Base-by-base conservation (phyloP, 30 jellyfish, hydroid and myxozoan genomes). In the Sanderia malayensis region DNA sequence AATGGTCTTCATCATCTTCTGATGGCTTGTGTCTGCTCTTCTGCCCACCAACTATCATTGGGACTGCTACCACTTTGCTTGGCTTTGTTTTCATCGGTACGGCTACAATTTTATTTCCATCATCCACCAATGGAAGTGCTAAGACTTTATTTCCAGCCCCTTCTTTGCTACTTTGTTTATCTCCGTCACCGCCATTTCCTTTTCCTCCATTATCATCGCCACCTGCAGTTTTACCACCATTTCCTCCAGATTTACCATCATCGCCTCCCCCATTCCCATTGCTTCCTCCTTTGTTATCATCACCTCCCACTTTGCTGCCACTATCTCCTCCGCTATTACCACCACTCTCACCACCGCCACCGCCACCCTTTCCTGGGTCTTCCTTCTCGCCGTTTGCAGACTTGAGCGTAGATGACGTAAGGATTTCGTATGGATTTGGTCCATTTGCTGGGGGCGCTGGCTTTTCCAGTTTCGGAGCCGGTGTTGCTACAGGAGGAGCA, bases 401-500 rank as follows among this genome's bases (percentile, higher is more conserved):
- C 55, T 66, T 78, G 45, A 78, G 31, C 25, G 82, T 46, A 33
- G 72, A 90, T 4, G 95, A 85, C 1, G 95, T 85, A 6, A 85
- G 70, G 24, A 85, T 61, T 47, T 85, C 95, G 55, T 85, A 85
- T 1, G 95, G 95, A 61, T 85, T 85, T n/a, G 87, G 89, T 4
- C 95, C 95, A 46, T 52, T 41, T 6, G 87, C 83, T 22, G 95
- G 90, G 4, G 95, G 95, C 28, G 70, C 77, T n/a, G 95, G 95
- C 46, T 82, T 82, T 10, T 69, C 73, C 20, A 71, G 65, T 55
- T 72, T 71, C 9, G 85, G 76, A 15, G 86, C 80, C 30, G 94
- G 94, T 31, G 55, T 45, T 19, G 67, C 94, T 26, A 58, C 76
- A 67, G 73, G 82, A 4, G 73, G 53, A 6, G 89, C 81, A 0